A percentile compares a stretch with the other conserved stretches of the same genome.
Conservation (phyloP, 2,113 vertebrate species). For the Puffinus mauretanicus region DNA sequence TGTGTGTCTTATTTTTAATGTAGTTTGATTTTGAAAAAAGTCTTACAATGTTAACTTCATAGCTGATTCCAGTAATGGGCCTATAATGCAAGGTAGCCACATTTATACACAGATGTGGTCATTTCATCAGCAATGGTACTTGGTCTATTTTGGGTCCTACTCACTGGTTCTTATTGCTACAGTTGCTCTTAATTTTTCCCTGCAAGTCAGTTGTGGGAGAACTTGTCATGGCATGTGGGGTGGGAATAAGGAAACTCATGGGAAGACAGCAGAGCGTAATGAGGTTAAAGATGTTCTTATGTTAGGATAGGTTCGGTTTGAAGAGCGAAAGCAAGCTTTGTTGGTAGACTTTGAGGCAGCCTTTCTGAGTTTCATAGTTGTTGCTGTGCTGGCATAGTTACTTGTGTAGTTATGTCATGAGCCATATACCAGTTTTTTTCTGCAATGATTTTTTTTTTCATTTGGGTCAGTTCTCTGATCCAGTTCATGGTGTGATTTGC, state of each 20-base stretch:
- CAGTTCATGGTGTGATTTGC: not conserved
- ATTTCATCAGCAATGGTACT: not conserved
- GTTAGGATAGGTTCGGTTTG: not conserved
- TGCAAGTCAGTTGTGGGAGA: not conserved
- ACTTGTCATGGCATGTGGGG: not conserved
- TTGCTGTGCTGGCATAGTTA: not conserved
- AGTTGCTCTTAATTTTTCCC: not conserved
- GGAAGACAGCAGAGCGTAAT: not conserved
- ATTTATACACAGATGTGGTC: too few relatives aligned
- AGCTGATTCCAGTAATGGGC: not conserved
- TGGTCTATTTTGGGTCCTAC: not conserved
- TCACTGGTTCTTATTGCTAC: not conserved
- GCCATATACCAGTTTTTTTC: not conserved
- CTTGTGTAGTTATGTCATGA: not conserved
- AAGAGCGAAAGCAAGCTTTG: not conserved
- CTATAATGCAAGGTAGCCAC: not conserved
- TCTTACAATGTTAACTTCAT: not conserved
- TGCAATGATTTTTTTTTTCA: not conserved
- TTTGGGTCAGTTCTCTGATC: not conserved
- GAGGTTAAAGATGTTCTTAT: not conserved
- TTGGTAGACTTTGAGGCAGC: not conserved
- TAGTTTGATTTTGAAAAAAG: not conserved
- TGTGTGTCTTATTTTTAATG: not conserved
- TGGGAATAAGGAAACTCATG: not conserved
- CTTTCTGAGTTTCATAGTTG: not conserved